These are phyloP conservation scores for Achatina immaculata DNA, from an alignment of 1,140 invertebrate species.

Conservation along the genomic window DNA sequence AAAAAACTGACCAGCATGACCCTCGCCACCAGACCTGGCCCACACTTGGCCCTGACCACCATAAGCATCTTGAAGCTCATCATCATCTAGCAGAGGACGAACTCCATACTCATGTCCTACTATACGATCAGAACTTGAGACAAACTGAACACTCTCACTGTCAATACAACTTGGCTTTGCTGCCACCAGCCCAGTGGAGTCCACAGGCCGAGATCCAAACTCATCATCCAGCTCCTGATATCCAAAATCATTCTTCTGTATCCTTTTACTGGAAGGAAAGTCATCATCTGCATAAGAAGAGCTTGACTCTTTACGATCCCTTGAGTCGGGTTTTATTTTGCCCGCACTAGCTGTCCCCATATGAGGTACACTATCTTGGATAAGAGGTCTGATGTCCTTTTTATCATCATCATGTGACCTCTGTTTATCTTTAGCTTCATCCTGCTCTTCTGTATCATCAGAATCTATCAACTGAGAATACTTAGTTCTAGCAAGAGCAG, in stretches of 20 bases:
- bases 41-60: conserved; percentile 42
- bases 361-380: conserved; percentile 22
- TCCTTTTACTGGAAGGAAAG: conserved; percentile 39
- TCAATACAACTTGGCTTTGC: conserved; percentile 3
- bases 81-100: conserved; percentile 82
- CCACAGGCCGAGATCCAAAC: conserved; percentile 64
- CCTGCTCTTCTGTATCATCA: conserved; percentile 48
- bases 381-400: not conserved
- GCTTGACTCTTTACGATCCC: conserved; percentile 55
- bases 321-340: conserved; percentile 58
- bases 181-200: conserved; percentile 21
- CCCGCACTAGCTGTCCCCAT: not conserved
- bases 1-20: conserved; percentile 4
- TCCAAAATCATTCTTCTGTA: conserved; percentile 57
- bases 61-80: conserved; percentile 80
- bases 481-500: conserved; percentile 55
- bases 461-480: conserved; percentile 66
- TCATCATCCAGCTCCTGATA: conserved; percentile 70
- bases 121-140: conserved; percentile 69
- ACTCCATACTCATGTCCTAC: conserved; percentile 86
- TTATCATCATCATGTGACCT: not conserved
- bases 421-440: conserved; percentile 38
- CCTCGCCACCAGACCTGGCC: conserved; percentile 1
- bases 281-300: conserved; percentile 64
- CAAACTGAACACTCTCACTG: not conserved